These are phyloP conservation scores for Salmo trutta DNA, from an alignment of 2,797 vertebrate genomes.

Conservation along the genomic window DNA sequence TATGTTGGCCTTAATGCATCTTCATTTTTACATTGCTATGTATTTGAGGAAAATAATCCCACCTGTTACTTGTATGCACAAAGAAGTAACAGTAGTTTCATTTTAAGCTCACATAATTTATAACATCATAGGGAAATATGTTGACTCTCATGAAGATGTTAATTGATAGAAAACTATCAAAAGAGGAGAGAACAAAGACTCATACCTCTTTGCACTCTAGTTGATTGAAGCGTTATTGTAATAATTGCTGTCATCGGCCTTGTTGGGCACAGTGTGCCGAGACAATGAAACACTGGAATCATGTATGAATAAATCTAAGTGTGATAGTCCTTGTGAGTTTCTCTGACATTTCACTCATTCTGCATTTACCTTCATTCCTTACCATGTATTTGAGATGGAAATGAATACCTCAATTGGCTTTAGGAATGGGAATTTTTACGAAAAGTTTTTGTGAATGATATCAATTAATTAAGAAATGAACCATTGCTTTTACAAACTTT, in stretches of 20 bases:
- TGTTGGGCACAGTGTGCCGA: slow-evolving; percentile 53
- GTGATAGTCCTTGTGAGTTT: not conserved
- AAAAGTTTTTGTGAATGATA: not conserved
- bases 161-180: slow-evolving; percentile 2
- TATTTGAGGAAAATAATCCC: not conserved
- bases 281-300: slow-evolving; percentile 12
- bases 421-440: slow-evolving; percentile 15
- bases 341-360: slow-evolving; percentile 36
- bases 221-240: slow-evolving; percentile 28
- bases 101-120: not conserved
- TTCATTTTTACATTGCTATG: not conserved
- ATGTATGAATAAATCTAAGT: not conserved
- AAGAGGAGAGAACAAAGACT: not conserved
- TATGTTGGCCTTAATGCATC: not conserved
- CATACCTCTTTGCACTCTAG: slow-evolving; percentile 15
- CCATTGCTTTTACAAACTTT: not conserved
- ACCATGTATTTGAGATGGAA: not conserved
- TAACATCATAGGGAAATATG: not conserved
- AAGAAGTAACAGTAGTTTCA: not conserved
- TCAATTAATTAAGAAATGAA: slow-evolving; percentile 9
- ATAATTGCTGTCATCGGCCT: slow-evolving; percentile 30
- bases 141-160: not conserved
- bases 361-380: slow-evolving; percentile 10
- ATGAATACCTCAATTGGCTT: slow-evolving; percentile 36
- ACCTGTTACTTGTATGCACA: not conserved